Base-by-base conservation (phyloP, 1,140 invertebrate species). In the Drosophila kurseongensis region DNA sequence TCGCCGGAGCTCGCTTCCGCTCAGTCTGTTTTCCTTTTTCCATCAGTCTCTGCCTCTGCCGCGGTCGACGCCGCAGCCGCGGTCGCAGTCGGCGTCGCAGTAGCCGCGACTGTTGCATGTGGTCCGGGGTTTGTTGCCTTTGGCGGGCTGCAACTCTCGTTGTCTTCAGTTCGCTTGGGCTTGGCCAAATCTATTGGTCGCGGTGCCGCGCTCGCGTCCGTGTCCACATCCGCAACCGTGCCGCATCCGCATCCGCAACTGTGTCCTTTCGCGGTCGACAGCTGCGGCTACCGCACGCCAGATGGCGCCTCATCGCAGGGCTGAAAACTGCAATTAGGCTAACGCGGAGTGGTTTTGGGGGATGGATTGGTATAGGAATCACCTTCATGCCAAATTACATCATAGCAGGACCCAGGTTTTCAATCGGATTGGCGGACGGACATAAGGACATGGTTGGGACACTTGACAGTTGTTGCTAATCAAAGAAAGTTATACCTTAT, bases 151-250 rank as follows among this genome's bases (percentile, higher is more conserved):
- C 83, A 88, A 61, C 71, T 79, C 63, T 79, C 79, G 84, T 89
- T 89, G 83, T 83, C 83, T 86, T 86, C 83, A 86, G 83, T 83
- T 86, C 76, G 60, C 75, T 77, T 69, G 83, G 66, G 79, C 67
- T 83, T 86, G 83, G 84, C 83, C 83, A 86, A 86, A 86, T 86
- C 80, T 88, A 86, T 88, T 86, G 83, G 83, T 86, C 84, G 83
- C 68, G 84, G 75, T 85, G 69, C 80, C 81, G 81, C 67, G 67
- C 14, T 71, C 65, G 61, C 65, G 65, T 66, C 61, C 60, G 50
- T 23, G 59, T 60, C 60, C 35, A 32, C 35, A 13, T 45, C 61
- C 47, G 59, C 36, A 32, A 14, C 51, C 52, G 51, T 16, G 7
- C 52, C 45, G 47, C 23, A 29, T 29, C 59, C 71, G 59, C 29